Conservation (phyloP, 2,888 invertebrate species). For the Chrysotoxum bicinctum region DNA sequence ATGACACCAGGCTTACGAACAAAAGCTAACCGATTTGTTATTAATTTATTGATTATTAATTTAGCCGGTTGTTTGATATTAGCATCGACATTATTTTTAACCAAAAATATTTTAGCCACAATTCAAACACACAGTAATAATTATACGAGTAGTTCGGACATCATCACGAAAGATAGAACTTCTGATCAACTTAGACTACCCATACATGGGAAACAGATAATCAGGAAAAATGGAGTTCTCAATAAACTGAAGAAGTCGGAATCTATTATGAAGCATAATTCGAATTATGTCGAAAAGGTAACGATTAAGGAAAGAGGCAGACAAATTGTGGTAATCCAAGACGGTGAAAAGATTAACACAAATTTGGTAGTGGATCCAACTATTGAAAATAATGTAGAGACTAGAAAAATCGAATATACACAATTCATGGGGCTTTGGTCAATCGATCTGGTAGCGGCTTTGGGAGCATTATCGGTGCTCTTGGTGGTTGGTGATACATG, state of each 20-base stretch:
- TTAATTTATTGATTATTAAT: slow-evolving; percentile 81
- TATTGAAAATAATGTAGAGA: neutral
- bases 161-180: slow-evolving; percentile 75
- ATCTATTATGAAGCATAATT: slow-evolving; percentile 78
- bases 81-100: slow-evolving; percentile 80
- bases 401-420: slow-evolving; percentile 22
- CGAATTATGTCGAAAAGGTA: slow-evolving; percentile 77
- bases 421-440: slow-evolving; percentile 79
- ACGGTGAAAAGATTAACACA: slow-evolving; percentile 75
- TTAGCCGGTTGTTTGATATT: slow-evolving; percentile 80
- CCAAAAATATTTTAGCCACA: slow-evolving; percentile 48
- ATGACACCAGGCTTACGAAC: slow-evolving; percentile 81
- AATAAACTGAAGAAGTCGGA: slow-evolving; percentile 74
- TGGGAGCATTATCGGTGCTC: slow-evolving; percentile 80
- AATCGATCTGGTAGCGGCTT: slow-evolving; percentile 80
- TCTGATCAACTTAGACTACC: slow-evolving; percentile 73
- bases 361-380: slow-evolving; percentile 60
- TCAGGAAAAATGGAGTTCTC: slow-evolving; percentile 74
- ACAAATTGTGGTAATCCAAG: slow-evolving; percentile 75
- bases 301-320: slow-evolving; percentile 76
- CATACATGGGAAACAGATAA: slow-evolving; percentile 75
- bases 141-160: slow-evolving; percentile 78
- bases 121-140: slow-evolving; percentile 59
- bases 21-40: slow-evolving; percentile 81
- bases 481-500: slow-evolving; percentile 83